A percentile compares a stretch with the other conserved stretches of the same genome.
These are phyloP conservation scores for Lasioglossum villosulum DNA, from an alignment of 2,888 invertebrate species.

Conservation along the genomic window DNA sequence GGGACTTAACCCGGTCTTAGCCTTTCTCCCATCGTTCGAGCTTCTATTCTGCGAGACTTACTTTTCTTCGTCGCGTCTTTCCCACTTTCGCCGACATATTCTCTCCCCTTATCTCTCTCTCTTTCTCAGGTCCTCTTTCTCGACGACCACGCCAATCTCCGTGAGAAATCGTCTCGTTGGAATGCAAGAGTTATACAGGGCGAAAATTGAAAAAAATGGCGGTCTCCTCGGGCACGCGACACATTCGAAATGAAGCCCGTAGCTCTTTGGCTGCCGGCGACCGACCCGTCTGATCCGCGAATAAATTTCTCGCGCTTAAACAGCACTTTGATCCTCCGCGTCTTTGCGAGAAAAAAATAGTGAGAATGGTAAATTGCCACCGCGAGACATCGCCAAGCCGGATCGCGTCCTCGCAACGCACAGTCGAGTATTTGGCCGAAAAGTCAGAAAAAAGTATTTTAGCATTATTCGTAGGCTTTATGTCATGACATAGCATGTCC, in stretches of 20 bases:
- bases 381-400: neutral
- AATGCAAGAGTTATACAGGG: conserved; percentile 61
- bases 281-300: neutral
- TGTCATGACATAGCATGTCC: too few species aligned
- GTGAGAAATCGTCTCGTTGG: conserved; percentile 66
- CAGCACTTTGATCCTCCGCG: conserved; percentile 21
- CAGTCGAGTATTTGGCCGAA: too few species aligned
- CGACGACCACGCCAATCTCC: conserved; percentile 36
- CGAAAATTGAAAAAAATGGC: conserved; percentile 67
- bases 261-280: conserved; percentile 26
- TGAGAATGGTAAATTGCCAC: conserved; percentile 8
- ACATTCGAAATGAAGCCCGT: conserved; percentile 56
- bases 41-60: neutral
- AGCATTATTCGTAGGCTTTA: too few species aligned
- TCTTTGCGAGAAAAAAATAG: neutral
- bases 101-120: neutral
- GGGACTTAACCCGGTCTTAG: conserved; percentile 53
- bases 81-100: conserved; percentile 11
- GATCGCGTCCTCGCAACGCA: neutral
- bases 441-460: too few species aligned
- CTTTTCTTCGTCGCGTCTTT: conserved; percentile 10
- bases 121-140: neutral
- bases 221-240: conserved; percentile 35
- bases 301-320: conserved; percentile 34
- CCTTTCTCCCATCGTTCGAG: neutral